These are phyloP conservation scores for Porites divaricata DNA, from an alignment of 92 coral and sea anemone genomes.

Conservation along the genomic window DNA sequence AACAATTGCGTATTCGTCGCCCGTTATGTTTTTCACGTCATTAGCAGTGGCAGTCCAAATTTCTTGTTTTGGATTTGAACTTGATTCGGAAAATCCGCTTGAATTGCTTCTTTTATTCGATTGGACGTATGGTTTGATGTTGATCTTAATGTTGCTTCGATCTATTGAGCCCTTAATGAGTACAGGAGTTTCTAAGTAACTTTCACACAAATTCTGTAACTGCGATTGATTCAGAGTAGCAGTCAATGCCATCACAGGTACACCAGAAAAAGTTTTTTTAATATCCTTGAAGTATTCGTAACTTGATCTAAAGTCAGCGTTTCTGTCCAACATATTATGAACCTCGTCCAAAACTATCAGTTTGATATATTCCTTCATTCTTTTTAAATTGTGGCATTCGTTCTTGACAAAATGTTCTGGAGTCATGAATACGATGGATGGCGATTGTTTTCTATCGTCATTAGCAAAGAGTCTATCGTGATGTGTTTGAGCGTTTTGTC, in stretches of 20 bases:
- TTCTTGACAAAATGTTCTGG: conserved; percentile 55
- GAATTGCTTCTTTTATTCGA: not conserved
- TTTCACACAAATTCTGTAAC: not conserved
- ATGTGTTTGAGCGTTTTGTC: conserved; percentile 25
- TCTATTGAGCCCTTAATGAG: conserved; percentile 19
- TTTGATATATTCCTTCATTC: conserved; percentile 17
- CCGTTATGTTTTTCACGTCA: conserved; percentile 29
- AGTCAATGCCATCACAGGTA: conserved; percentile 37
- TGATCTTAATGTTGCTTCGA: conserved; percentile 38
- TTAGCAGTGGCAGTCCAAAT: conserved; percentile 14
- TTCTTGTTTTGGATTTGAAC: not conserved
- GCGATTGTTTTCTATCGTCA: not conserved
- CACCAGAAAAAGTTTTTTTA: conserved; percentile 24
- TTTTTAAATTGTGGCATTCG: not conserved
- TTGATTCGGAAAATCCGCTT: not conserved
- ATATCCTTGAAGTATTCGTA: conserved; percentile 42
- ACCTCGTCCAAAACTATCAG: conserved; percentile 54
- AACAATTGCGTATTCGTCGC: conserved; percentile 44
- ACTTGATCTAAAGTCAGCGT: conserved; percentile 42
- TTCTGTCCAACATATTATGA: conserved; percentile 69
- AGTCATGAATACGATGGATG: conserved; percentile 56
- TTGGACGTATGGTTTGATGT: conserved; percentile 24
- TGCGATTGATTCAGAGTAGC: conserved; percentile 31
- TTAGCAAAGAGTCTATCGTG: conserved; percentile 20
- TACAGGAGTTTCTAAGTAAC: conserved; percentile 15